These are phyloP conservation scores for Regulus satrapa DNA, from an alignment of 2,113 vertebrate species.

Conservation along the genomic window DNA sequence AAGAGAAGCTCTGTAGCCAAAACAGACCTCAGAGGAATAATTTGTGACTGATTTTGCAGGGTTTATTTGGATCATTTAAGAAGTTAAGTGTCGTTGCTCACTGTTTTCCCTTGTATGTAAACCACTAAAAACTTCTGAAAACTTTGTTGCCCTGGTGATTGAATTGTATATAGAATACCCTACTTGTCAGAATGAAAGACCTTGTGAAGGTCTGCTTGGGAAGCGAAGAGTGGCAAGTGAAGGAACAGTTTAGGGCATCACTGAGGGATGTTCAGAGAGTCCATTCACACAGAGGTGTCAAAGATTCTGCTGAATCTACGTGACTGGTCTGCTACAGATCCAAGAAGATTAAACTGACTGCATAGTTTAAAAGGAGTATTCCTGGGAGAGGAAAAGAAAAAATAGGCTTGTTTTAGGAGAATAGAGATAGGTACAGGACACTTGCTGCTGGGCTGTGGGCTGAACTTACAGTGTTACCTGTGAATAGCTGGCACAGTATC, in stretches of 20 bases:
- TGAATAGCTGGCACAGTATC: background rate
- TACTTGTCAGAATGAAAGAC: background rate
- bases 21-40: background rate
- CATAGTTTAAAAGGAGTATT: background rate
- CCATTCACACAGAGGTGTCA: background rate
- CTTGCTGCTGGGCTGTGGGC: background rate
- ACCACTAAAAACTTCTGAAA: background rate
- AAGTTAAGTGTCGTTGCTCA: background rate
- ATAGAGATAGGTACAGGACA: background rate
- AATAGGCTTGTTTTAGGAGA: background rate
- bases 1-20: background rate
- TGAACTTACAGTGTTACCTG: background rate
- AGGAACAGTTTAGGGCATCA: background rate
- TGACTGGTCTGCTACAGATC: background rate
- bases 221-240: background rate
- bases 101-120: background rate
- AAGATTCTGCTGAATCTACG: background rate
- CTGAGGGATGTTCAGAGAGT: background rate
- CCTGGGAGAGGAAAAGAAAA: background rate
- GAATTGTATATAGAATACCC: background rate
- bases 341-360: background rate
- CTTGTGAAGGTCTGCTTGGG: background rate
- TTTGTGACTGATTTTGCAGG: background rate
- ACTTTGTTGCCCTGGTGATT: background rate
- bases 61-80: background rate